A percentile compares a stretch with the other conserved stretches of the same genome.
phyloP scores from a whole-genome alignment of 2,797 vertebrate species.

The Momotus momota region DNA sequence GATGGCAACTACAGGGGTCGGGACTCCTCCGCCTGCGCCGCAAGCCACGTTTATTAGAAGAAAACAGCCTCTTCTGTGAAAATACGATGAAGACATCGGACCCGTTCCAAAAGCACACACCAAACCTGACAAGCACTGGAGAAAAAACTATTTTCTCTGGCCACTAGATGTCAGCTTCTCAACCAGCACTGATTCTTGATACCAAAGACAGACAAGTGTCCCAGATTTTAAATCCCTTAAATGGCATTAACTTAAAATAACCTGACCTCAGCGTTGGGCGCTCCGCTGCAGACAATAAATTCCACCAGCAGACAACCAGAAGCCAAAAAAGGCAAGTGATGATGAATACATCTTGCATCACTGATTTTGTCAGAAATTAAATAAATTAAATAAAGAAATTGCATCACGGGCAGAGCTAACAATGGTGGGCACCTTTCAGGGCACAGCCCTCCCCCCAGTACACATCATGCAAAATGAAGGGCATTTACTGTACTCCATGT shows the following conservation, averaged over 20 bases:
- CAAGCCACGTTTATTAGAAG: not conserved
- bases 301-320: constrained; percentile 57
- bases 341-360: constrained; percentile 2
- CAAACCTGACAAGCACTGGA: not conserved
- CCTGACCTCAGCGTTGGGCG: constrained; percentile 68
- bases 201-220: constrained; percentile 67
- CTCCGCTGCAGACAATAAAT: constrained; percentile 70
- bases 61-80: rapidly evolving
- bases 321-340: constrained; percentile 67
- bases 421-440: not conserved
- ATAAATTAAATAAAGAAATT: not conserved
- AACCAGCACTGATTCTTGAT: not conserved
- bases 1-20: not conserved
- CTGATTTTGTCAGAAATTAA: not conserved
- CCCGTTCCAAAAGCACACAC: not conserved
- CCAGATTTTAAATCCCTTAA: constrained; percentile 82
- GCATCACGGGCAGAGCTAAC: not conserved
- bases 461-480: rapidly evolving
- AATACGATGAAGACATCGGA: rapidly evolving
- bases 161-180: constrained; percentile 79
- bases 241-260: constrained; percentile 83
- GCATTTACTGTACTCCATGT: rapidly evolving
- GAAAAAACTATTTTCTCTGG: not conserved
- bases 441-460: not conserved
- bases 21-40: not conserved